These are phyloP conservation scores for Megalonaias nervosa DNA, from an alignment of 1,140 invertebrate genomes.

Conservation along the genomic window DNA sequence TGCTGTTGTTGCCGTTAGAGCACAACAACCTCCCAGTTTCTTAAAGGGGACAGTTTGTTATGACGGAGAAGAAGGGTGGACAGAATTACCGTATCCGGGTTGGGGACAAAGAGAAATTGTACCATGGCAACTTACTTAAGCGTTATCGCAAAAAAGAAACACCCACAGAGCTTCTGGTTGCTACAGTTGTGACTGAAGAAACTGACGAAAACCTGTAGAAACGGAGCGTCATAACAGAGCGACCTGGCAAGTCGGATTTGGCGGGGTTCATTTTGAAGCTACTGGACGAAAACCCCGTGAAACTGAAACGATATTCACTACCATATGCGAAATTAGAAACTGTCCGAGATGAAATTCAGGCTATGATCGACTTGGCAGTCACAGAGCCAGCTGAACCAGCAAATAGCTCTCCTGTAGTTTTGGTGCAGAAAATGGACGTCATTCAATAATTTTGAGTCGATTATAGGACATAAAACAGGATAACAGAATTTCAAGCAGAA, in stretches of 20 bases:
- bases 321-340: constrained; percentile 4
- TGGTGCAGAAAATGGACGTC: constrained; percentile 74
- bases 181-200: no score
- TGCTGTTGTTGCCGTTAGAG: constrained; percentile 37
- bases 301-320: constrained; percentile 23
- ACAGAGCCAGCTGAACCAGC: neutral
- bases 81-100: constrained; percentile 26
- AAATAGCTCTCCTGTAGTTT: constrained; percentile 32
- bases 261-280: constrained; percentile 29
- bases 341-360: no score
- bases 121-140: constrained; percentile 35
- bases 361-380: neutral
- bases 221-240: constrained; percentile 33
- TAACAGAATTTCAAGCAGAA: constrained; percentile 46
- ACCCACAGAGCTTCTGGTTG: no score
- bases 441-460: constrained; percentile 72
- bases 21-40: constrained; percentile 42
- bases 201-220: no score
- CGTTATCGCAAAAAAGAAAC: constrained; percentile 17
- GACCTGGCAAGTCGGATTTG: constrained; percentile 28
- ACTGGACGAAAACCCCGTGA: constrained; percentile 18
- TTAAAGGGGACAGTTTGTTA: constrained; percentile 33
- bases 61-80: constrained; percentile 9
- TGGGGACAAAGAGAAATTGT: constrained; percentile 14
- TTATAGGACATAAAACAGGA: constrained; percentile 63